phyloP scores from a whole-genome alignment of 1,140 invertebrate species.

The Olivierus martensii region DNA sequence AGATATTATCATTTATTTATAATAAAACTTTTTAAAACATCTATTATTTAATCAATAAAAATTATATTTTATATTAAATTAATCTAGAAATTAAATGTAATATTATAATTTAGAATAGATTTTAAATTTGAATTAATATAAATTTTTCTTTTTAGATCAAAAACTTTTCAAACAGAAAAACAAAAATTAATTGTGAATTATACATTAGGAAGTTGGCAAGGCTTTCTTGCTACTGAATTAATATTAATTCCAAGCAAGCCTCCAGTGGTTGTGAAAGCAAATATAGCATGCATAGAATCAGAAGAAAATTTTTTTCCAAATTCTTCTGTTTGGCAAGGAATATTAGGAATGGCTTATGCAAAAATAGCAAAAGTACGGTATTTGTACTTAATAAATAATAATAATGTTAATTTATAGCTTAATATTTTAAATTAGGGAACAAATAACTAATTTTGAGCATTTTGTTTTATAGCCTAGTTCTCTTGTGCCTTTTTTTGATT shows the following conservation, averaged over 20 bases:
- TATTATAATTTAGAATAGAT: too few species aligned
- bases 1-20: too few species aligned
- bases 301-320: constrained; percentile 33
- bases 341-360: constrained; percentile 34
- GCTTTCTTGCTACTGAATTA: constrained; percentile 28
- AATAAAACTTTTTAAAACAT: too few species aligned
- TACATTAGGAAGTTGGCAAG: constrained; percentile 33
- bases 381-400: too few species aligned
- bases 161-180: constrained; percentile 20
- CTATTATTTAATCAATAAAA: too few species aligned
- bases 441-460: too few species aligned
- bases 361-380: constrained; percentile 22
- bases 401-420: too few species aligned
- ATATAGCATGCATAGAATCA: constrained; percentile 31
- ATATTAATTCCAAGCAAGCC: constrained; percentile 23
- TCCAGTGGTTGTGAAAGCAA: constrained; percentile 19
- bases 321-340: constrained; percentile 35
- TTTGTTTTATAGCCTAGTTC: too few species aligned
- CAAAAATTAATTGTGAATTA: constrained; percentile 26
- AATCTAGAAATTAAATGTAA: too few species aligned
- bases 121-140: too few species aligned
- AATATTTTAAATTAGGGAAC: too few species aligned
- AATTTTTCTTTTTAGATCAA: constrained; percentile 14
- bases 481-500: constrained; percentile 5
- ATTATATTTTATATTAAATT: too few species aligned